Percentiles rank a stretch among this genome's conserved stretches.
Evolutionary conservation across 64 coral and sea anemone species (phyloP).

Genomic region (Porites lutea): DNA sequence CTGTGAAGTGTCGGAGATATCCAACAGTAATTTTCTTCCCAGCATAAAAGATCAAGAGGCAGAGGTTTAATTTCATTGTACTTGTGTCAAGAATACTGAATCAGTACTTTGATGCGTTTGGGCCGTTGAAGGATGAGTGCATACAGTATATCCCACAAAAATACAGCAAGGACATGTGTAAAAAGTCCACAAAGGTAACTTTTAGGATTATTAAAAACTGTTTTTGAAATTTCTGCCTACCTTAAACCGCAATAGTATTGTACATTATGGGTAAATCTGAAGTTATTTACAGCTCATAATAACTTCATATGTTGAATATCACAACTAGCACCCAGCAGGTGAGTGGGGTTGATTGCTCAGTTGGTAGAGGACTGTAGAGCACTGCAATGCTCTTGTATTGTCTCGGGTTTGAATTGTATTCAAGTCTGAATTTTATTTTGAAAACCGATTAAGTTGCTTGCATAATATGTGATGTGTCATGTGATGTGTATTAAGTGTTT

Average conservation of each 20-base stretch:
- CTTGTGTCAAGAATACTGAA: too few species aligned
- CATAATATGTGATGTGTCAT: constrained; percentile 3
- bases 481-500: constrained; percentile 13
- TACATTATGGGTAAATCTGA: constrained; percentile 5
- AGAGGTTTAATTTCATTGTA: too few species aligned
- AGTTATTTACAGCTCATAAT: constrained; percentile 12
- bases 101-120: too few species aligned
- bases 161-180: too few species aligned
- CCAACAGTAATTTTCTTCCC: too few species aligned
- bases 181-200: too few species aligned
- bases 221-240: neutral
- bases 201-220: neutral
- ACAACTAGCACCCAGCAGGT: neutral
- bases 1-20: too few species aligned
- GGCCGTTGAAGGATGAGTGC: too few species aligned
- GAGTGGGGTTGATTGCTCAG: constrained; percentile 3
- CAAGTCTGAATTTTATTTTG: constrained; percentile 18
- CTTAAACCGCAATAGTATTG: neutral
- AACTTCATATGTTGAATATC: constrained; percentile 6
- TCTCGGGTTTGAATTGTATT: constrained; percentile 1
- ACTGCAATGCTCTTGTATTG: neutral
- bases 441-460: constrained; percentile 11
- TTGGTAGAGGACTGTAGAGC: constrained; percentile 2
- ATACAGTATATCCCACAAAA: too few species aligned
- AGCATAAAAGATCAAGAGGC: too few species aligned